Evolutionary conservation across 2,113 vertebrate species (phyloP).

Genomic region (Corydoras maculifer): DNA sequence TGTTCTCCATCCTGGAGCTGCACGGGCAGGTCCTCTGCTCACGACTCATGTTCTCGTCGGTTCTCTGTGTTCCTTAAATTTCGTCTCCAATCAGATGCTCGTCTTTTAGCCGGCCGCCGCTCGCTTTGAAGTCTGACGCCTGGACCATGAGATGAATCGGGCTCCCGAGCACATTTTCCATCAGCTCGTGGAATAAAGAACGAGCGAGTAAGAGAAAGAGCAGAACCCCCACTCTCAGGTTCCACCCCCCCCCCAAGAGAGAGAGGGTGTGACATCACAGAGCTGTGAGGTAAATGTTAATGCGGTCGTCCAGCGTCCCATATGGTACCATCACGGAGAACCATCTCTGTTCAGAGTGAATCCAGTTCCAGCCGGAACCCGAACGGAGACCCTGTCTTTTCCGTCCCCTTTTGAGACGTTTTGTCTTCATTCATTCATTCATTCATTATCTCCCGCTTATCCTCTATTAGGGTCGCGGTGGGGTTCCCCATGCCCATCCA

Average conservation of each 20-base stretch:
- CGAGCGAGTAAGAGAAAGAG: not conserved
- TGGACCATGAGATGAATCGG: conserved; percentile 26
- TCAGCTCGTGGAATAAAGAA: not conserved
- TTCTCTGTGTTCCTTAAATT: too few relatives aligned
- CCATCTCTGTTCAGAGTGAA: too few relatives aligned
- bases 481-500: too few relatives aligned
- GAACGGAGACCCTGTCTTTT: too few relatives aligned
- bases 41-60: too few relatives aligned
- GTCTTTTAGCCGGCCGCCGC: conserved; percentile 19
- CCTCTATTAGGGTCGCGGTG: too few relatives aligned
- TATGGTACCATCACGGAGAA: not conserved
- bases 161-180: conserved; percentile 5
- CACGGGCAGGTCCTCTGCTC: too few relatives aligned
- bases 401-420: too few relatives aligned
- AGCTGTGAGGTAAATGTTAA: conserved; percentile 1
- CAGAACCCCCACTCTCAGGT: conserved; percentile 7
- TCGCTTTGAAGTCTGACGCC: conserved; percentile 33
- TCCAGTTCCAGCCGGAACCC: too few relatives aligned
- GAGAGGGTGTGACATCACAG: conserved; percentile 8
- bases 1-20: not conserved
- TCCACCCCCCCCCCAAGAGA: not conserved
- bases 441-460: too few relatives aligned
- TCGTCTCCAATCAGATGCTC: conserved; percentile 31
- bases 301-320: not conserved
- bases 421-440: too few relatives aligned